Percentiles rank a stretch among this genome's conserved stretches.
These are phyloP conservation scores for Enteromius unitaeniatus DNA, from an alignment of 2,797 vertebrate species.

Conservation along the genomic window DNA sequence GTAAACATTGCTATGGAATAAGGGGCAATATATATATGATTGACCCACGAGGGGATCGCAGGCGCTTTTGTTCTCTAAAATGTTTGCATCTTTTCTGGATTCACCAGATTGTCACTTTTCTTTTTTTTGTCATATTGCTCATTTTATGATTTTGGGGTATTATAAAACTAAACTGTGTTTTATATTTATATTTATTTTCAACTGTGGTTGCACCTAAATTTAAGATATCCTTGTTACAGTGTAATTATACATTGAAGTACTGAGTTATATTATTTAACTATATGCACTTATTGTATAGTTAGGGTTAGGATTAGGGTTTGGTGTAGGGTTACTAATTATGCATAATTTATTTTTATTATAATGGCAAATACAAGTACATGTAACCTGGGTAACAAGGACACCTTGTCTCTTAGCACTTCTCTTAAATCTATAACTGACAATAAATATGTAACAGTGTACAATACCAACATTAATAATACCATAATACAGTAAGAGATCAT, in stretches of 20 bases:
- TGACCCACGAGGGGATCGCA: neutral
- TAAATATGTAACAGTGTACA: neutral
- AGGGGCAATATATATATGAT: constrained; percentile 4
- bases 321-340: neutral
- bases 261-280: neutral
- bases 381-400: neutral
- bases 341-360: neutral
- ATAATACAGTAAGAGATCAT: neutral
- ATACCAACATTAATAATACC: neutral
- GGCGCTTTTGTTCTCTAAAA: neutral
- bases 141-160: neutral
- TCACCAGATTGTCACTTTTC: neutral
- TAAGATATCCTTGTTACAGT: neutral
- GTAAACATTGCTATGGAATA: constrained; percentile 40
- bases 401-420: neutral
- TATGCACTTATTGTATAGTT: neutral
- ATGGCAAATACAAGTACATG: neutral
- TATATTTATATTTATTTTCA: too few species aligned
- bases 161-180: constrained; percentile 1
- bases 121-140: neutral
- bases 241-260: neutral
- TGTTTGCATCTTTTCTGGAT: neutral
- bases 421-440: neutral
- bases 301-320: neutral
- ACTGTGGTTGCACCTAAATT: neutral